Conservation (phyloP, 2,113 vertebrate genomes). For the Litocranius walleri region DNA sequence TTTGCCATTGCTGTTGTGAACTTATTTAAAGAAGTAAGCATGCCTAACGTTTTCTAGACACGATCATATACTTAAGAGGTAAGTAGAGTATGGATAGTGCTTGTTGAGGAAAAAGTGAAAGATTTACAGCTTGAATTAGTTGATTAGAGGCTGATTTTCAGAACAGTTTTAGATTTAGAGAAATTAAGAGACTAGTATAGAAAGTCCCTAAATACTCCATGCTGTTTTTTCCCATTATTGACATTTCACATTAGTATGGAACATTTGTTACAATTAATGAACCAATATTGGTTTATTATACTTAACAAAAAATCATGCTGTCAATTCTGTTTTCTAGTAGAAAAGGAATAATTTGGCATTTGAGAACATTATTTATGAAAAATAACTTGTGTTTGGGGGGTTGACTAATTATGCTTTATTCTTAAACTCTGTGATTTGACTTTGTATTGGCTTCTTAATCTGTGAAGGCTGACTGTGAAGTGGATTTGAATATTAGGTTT, state of each 20-base stretch:
- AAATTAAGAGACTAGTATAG: not conserved
- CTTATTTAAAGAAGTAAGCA: not conserved
- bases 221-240: not conserved
- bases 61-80: not conserved
- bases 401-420: not conserved
- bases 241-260: not conserved
- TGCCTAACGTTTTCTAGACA: not conserved
- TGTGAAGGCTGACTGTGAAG: not conserved
- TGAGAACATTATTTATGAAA: not conserved
- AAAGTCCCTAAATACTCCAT: not conserved
- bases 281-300: not conserved
- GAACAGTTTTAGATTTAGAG: not conserved
- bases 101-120: not conserved
- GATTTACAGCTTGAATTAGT: not conserved
- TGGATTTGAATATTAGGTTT: not conserved
- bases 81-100: not conserved
- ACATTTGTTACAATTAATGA: not conserved
- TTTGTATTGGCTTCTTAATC: not conserved
- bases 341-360: slow-evolving; percentile 1
- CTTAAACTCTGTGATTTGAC: not conserved
- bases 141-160: not conserved
- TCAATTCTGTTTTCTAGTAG: not conserved
- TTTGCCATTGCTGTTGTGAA: not conserved
- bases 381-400: not conserved
- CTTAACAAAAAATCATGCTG: not conserved